Percentiles rank a stretch among this genome's conserved stretches.
phyloP scores from a whole-genome alignment of 2,113 vertebrate genomes.

The Marmota flaviventris region DNA sequence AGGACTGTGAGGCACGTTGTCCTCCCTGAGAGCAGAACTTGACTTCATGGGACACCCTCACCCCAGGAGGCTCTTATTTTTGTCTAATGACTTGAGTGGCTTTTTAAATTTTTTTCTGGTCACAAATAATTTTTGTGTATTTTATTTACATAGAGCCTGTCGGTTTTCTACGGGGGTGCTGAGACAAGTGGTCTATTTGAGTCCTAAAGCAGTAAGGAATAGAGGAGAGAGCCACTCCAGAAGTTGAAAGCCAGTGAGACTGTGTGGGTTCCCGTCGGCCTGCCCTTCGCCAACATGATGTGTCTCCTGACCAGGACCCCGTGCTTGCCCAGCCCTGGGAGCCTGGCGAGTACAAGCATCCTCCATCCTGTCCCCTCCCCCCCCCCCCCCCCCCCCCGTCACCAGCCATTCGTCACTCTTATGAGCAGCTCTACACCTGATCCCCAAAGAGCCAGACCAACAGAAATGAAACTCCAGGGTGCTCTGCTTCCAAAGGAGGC shows the following conservation, averaged over 20 bases:
- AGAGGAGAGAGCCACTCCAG: background rate
- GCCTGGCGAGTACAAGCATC: background rate
- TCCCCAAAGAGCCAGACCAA: background rate
- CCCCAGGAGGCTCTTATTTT: background rate
- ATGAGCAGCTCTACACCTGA: background rate
- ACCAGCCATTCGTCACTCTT: background rate
- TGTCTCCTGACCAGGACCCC: fast-evolving
- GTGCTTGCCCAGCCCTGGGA: background rate
- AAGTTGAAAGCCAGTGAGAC: background rate
- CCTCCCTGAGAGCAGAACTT: background rate
- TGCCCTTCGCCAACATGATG: fast-evolving
- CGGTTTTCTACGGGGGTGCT: background rate
- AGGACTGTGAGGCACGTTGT: fast-evolving
- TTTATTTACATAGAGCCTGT: background rate
- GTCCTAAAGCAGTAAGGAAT: background rate
- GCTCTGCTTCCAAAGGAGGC: fast-evolving
- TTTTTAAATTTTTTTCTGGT: background rate
- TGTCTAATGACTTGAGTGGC: background rate
- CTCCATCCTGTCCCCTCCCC: too few relatives aligned
- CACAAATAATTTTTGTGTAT: slow-evolving; percentile 16
- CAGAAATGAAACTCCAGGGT: fast-evolving
- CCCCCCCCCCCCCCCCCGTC: background rate
- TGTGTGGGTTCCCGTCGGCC: fast-evolving
- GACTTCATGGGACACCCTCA: background rate
- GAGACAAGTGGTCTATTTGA: background rate